Percentiles rank a stretch among this genome's conserved stretches.
phyloP scores from a whole-genome alignment of 2,113 vertebrate species.

The human region GRCh38 chrX:123431001-123431500 shows the following conservation, averaged over 20 bases:
- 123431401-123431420: slow-evolving; percentile 30
- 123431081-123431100: slow-evolving; percentile 52
- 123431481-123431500: slow-evolving; percentile 57
- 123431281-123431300: slow-evolving; percentile 55
- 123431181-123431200: slow-evolving; percentile 47
- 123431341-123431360: slow-evolving; percentile 66
- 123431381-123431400: slow-evolving; percentile 36
- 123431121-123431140: slow-evolving; percentile 42
- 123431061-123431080: not conserved
- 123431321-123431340: slow-evolving; percentile 38
- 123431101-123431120: slow-evolving; percentile 41
- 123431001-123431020: too few species aligned
- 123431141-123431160: slow-evolving; percentile 42
- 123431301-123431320: slow-evolving; percentile 56
- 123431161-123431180: slow-evolving; percentile 49
- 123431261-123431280: slow-evolving; percentile 57
- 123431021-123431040: not conserved
- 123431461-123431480: slow-evolving; percentile 62
- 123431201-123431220: slow-evolving; percentile 54
- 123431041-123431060: not conserved
- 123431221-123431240: slow-evolving; percentile 54
- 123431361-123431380: slow-evolving; percentile 46
- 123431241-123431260: slow-evolving; percentile 63
- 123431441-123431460: slow-evolving; percentile 41
- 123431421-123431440: slow-evolving; percentile 27